phyloP scores from a whole-genome alignment of 2,797 vertebrate genomes.

The Hoplostethus mediterraneus region DNA sequence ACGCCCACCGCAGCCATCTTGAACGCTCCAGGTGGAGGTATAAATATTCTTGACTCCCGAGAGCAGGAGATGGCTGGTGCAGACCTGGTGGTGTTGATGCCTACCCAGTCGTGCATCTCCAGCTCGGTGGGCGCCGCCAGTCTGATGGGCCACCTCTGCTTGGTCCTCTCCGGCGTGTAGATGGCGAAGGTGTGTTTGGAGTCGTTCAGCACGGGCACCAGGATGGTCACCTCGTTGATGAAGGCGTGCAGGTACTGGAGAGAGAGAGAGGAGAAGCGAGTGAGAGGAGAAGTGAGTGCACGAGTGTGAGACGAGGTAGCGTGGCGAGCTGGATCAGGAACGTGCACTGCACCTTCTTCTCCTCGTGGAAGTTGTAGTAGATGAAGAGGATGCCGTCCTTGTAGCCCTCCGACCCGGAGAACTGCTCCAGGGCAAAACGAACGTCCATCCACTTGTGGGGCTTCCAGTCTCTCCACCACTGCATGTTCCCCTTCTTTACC shows the following conservation, averaged over 20 bases:
- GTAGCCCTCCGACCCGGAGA: constrained; percentile 90
- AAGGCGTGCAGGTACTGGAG: constrained; percentile 95
- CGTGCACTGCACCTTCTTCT: constrained; percentile 90
- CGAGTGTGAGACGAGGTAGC: background rate
- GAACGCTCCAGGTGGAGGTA: too few species aligned
- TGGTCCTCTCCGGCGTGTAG: constrained; percentile 94
- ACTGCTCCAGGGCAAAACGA: constrained; percentile 95
- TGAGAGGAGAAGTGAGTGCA: background rate
- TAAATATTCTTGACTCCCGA: too few species aligned
- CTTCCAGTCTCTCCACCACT: constrained; percentile 98
- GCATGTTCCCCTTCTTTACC: constrained; percentile 96
- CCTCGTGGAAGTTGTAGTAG: constrained; percentile 93
- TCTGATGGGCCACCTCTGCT: constrained; percentile 95
- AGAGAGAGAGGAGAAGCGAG: background rate
- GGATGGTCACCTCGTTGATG: constrained; percentile 94
- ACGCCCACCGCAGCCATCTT: too few species aligned
- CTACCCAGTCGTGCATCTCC: constrained; percentile 97
- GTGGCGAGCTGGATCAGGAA: background rate
- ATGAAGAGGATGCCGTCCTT: constrained; percentile 97
- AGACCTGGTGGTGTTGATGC: background rate
- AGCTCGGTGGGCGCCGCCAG: constrained; percentile 92
- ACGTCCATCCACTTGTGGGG: constrained; percentile 96
- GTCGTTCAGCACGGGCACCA: constrained; percentile 93
- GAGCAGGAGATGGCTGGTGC: too few species aligned
- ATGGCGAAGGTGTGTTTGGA: constrained; percentile 95